Evolutionary conservation across 1,140 invertebrate genomes (phyloP).

Genomic region (Aphis gossypii): DNA sequence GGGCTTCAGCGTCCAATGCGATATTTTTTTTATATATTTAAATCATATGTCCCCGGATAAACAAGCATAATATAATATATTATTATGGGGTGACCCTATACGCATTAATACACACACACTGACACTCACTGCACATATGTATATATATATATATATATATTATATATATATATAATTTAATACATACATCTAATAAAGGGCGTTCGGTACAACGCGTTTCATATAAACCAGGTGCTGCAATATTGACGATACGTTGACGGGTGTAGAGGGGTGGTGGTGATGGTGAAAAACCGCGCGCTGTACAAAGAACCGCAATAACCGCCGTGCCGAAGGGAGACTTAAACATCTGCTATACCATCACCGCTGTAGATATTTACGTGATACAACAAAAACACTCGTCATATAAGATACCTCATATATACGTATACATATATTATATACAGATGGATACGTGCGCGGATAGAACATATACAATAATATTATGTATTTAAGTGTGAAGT

Average conservation of each 20-base stretch:
- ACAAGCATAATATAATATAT: neutral
- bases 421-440: too few relatives aligned
- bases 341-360: neutral
- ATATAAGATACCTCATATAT: neutral
- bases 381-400: neutral
- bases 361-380: neutral
- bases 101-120: too few relatives aligned
- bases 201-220: neutral
- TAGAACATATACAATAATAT: neutral
- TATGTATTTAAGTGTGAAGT: neutral
- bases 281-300: neutral
- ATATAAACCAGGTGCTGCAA: neutral
- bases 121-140: neutral
- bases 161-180: neutral
- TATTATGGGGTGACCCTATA: too few relatives aligned
- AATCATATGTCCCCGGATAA: neutral
- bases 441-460: neutral
- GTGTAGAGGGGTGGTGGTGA: neutral
- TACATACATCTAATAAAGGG: neutral
- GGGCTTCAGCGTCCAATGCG: neutral
- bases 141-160: neutral
- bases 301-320: neutral
- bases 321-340: neutral
- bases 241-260: neutral
- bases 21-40: neutral